phyloP scores from a whole-genome alignment of 2,888 invertebrate genomes.

The Alcis repandata region DNA sequence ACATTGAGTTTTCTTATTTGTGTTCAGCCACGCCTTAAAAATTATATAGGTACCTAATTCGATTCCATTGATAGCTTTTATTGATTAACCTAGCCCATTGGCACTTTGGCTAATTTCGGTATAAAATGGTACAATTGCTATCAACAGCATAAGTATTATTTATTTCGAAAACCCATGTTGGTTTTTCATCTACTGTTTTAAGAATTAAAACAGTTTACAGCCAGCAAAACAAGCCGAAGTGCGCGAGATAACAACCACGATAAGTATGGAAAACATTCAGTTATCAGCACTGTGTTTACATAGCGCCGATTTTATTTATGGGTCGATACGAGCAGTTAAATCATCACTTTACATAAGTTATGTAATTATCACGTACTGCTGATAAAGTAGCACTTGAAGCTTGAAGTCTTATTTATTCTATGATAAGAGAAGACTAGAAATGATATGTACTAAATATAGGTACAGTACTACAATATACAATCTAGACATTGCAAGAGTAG shows the following conservation, averaged over 20 bases:
- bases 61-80: too few species aligned
- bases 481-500: too few species aligned
- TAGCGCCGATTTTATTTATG: slow-evolving; percentile 27
- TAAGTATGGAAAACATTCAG: slow-evolving; percentile 37
- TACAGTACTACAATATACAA: too few species aligned
- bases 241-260: slow-evolving; percentile 45
- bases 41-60: too few species aligned
- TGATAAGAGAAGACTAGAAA: background rate
- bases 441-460: too few species aligned
- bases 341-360: slow-evolving; percentile 3
- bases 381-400: background rate
- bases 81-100: too few species aligned
- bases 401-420: background rate
- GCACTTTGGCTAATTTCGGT: too few species aligned
- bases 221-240: slow-evolving; percentile 47
- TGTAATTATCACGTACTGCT: slow-evolving; percentile 8
- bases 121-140: too few species aligned
- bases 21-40: too few species aligned
- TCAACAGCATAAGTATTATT: too few species aligned
- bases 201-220: slow-evolving; percentile 9
- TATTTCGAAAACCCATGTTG: background rate
- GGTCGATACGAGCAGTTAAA: slow-evolving; percentile 1
- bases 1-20: too few species aligned
- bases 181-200: background rate
- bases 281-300: slow-evolving; percentile 29